Evolutionary conservation across 2,888 invertebrate genomes (phyloP), one percentile per base, ranked within the genome.

Genomic region (Plutella xylostella): DNA sequence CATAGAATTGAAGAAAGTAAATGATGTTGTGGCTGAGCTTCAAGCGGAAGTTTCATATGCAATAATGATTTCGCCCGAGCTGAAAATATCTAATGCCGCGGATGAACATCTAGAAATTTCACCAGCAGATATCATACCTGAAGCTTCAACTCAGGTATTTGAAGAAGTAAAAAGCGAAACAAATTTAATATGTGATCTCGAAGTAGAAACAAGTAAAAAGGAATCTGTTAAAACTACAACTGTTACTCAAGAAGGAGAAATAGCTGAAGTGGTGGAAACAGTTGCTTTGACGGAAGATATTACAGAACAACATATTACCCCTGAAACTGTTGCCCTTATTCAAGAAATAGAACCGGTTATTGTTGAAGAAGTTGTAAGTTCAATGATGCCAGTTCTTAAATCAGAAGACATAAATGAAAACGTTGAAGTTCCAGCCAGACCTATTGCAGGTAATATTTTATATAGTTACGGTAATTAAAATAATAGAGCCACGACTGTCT

Each of bases 381-480:
- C 9, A 14, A 15, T 22, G 21, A 21, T 14, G 9, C 21, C 39
- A 9, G 25, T 14, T 3, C 7, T 22, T 21, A 14, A 21, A 12
- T 19, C 21, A 25, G 22, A 15, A 25, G 39, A 25, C 12, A 17
- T 28, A 14, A 17, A 15, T 9, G 17, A 39, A 22, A 7, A 28
- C 17, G 15, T 9, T 7, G 39, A 25, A 25, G 20, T 11, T 20
- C 11, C 11, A 12, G 25, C 12, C n/a, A 21, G 22, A 22, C 5
- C 39, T 14, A 41, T 18, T n/a, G 19, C 41, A 41, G 41, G 41
- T 41, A 41, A 41, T 1, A 12, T 19, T 41, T 41, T 28, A 7
- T 19, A n/a, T 34, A n/a, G n/a, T 34, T 34, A 1, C 17, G 14
- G 17, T 15, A 34, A 34, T 34, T 14, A 15, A 15, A 34, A 34